A percentile compares a stretch with the other conserved stretches of the same genome.
These are phyloP conservation scores for Ondatra zibethicus DNA, from an alignment of 2,113 vertebrate genomes.

Conservation along the genomic window DNA sequence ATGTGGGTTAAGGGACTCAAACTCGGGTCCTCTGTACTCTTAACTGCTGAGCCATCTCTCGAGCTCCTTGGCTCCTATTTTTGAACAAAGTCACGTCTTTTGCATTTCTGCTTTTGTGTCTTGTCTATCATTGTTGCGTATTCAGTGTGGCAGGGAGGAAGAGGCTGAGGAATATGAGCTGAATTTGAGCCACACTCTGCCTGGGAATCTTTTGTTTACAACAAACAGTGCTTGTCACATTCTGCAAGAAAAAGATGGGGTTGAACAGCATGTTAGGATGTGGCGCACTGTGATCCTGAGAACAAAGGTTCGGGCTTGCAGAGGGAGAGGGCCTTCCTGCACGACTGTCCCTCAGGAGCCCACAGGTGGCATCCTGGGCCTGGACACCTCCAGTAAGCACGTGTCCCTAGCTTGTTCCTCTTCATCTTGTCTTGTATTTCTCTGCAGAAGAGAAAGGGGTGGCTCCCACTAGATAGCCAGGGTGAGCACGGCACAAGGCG, in stretches of 20 bases:
- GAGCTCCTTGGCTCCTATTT: constrained; percentile 4
- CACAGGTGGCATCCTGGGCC: not conserved
- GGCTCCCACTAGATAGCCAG: not conserved
- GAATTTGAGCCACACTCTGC: constrained; percentile 61
- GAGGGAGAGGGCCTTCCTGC: not conserved
- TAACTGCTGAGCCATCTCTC: not conserved
- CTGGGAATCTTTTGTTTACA: constrained; percentile 63
- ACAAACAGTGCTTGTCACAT: constrained; percentile 60
- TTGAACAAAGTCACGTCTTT: constrained; percentile 32
- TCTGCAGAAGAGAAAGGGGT: not conserved
- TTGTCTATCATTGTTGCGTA: constrained; percentile 16
- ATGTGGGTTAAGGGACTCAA: not conserved
- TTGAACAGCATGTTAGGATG: constrained; percentile 36
- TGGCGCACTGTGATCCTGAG: not conserved
- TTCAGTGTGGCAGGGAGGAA: constrained; percentile 15
- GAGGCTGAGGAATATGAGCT: constrained; percentile 57
- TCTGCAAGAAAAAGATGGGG: constrained; percentile 49
- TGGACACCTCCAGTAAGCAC: not conserved
- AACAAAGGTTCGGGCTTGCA: not conserved
- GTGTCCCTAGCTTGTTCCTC: not conserved
- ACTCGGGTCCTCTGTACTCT: not conserved
- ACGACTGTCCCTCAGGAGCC: not conserved
- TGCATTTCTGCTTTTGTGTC: constrained; percentile 35
- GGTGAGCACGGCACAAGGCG: not conserved
- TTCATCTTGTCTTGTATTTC: not conserved